These are phyloP conservation scores for Anthopleura sola DNA, from an alignment of 64 coral and sea anemone species.

Conservation along the genomic window DNA sequence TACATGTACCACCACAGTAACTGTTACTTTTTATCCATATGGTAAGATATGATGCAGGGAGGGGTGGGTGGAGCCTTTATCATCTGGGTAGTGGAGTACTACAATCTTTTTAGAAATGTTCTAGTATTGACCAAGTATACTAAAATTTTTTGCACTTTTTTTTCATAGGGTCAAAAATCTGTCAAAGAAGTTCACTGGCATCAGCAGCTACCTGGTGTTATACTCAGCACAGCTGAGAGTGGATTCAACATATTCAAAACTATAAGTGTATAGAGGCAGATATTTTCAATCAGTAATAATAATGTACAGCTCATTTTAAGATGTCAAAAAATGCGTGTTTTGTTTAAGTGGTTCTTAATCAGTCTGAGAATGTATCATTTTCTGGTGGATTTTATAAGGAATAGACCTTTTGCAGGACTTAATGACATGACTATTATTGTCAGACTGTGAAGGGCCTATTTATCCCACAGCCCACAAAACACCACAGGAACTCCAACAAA, in stretches of 20 bases:
- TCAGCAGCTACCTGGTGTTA: conserved; percentile 72
- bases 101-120: no score
- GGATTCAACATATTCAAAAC: conserved; percentile 99
- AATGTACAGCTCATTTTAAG: neutral
- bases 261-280: conserved; percentile 69
- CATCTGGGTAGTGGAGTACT: no score
- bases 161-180: conserved; percentile 82
- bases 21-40: conserved; percentile 95
- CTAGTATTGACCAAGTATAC: no score
- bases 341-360: no score
- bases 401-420: no score
- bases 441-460: no score
- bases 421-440: no score
- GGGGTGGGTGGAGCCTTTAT: neutral
- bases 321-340: neutral
- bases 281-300: neutral
- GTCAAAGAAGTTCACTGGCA: conserved; percentile 97
- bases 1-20: conserved; percentile 93
- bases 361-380: no score
- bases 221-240: conserved; percentile 84
- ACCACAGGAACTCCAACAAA: no score
- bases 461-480: no score
- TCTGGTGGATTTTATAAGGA: no score
- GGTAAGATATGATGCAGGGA: conserved; percentile 40
- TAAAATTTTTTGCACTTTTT: neutral